Base-by-base conservation (phyloP, 2,888 invertebrate genomes). In the Tinea pellionella region DNA sequence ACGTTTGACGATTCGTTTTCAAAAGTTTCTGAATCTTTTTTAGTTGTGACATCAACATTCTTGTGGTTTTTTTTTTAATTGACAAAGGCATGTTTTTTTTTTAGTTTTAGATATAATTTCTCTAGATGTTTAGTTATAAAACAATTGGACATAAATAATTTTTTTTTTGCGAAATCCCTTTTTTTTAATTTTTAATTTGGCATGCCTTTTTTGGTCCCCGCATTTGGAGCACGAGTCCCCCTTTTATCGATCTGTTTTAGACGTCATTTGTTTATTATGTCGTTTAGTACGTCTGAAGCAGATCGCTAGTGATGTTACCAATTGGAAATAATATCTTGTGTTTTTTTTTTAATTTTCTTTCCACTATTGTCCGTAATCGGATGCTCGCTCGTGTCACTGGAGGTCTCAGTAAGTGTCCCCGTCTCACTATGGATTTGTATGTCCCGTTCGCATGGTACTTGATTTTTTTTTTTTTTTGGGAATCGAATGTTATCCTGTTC, bases 331-430 rank as follows among this genome's bases (percentile, higher is more conserved):
- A 86, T 86, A 80, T 80, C 79, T 82, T 77, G 81, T 72, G 80
- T 77, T 77, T 75, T 71, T 74, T 71, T 67, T 67, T 68, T 68
- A 67, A 68, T 69, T 70, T 73, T 67, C 71, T 74, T 77, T 67
- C 77, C 69, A 77, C 77, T 74, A 80, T 85, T 85, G 87, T 87
- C 86, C 86, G 84, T 73, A 72, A 77, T 78, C 85, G 87, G 87
- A 83, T 81, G 71, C 72, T 81, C 76, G 78, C 79, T 75, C 86
- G 85, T 73, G 74, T 85, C 69, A 70, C 71, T 86, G 87, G 87
- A 87, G 87, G 87, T 80, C 72, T 87, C 69, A 87, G 87, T 87
- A 87, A 87, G 87, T 87, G 47, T 19, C 12, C 51, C 51, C 18
- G 13, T 51, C 3, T 24, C 24, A 3, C 4, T 51, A 3, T 16